A percentile compares a stretch with the other conserved stretches of the same genome.
These are phyloP conservation scores for Hydraecia micacea DNA, from an alignment of 2,888 invertebrate genomes.

Conservation along the genomic window DNA sequence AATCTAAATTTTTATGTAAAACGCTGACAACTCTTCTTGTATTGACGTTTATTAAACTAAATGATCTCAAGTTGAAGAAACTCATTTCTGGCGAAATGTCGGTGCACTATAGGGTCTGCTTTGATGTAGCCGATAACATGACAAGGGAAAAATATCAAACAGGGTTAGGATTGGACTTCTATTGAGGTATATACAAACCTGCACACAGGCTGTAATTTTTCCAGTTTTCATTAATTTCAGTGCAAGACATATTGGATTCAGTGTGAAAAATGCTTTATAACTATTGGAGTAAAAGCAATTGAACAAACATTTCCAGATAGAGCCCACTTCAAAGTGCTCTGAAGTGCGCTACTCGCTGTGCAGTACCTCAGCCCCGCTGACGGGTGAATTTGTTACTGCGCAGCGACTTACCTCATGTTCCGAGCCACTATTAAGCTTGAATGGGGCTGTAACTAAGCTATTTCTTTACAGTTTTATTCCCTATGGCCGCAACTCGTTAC, in stretches of 20 bases:
- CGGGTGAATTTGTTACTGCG: background rate
- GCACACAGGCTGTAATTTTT: background rate
- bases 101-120: background rate
- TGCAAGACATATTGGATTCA: too few relatives aligned
- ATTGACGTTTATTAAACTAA: background rate
- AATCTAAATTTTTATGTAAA: background rate
- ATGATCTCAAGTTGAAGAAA: background rate
- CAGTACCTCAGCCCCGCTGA: background rate
- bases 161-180: too few relatives aligned
- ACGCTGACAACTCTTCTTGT: background rate
- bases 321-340: background rate
- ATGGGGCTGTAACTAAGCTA: background rate
- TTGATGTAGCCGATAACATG: too few relatives aligned
- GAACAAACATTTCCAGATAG: background rate
- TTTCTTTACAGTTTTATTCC: constrained; percentile 34
- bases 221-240: background rate
- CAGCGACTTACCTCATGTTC: background rate
- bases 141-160: too few relatives aligned
- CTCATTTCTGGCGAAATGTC: background rate
- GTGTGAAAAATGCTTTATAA: too few relatives aligned
- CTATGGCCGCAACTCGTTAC: constrained; percentile 65
- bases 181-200: background rate
- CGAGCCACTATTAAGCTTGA: background rate
- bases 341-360: background rate
- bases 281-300: background rate